phyloP scores from a whole-genome alignment of 2,888 invertebrate species.

The Monoplex corrugatus region DNA sequence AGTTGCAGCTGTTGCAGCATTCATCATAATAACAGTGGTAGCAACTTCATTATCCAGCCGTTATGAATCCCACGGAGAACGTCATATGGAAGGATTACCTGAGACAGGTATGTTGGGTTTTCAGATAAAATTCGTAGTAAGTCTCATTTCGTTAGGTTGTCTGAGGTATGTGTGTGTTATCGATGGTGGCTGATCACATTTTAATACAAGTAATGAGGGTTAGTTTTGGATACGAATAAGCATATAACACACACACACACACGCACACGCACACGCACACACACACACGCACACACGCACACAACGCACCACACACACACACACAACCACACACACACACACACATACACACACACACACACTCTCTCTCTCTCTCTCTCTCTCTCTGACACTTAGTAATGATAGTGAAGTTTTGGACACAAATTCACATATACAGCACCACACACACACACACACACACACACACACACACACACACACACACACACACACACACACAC shows the following conservation, averaged over 20 bases:
- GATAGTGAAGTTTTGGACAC: too few relatives aligned
- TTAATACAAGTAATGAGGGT: too few relatives aligned
- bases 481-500: not conserved
- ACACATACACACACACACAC: not conserved
- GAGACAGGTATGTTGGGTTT: not conserved
- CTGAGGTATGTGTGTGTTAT: not conserved
- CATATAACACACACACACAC: not conserved
- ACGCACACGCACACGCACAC: not conserved
- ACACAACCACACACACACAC: not conserved
- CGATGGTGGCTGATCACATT: too few relatives aligned
- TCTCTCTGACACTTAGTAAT: not conserved
- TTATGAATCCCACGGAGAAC: not conserved
- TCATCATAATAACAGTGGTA: too few relatives aligned
- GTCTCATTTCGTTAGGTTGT: not conserved
- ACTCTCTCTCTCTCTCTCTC: not conserved
- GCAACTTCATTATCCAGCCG: too few relatives aligned
- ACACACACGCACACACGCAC: not conserved
- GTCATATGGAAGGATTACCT: not conserved
- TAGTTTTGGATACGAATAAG: not conserved
- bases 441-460: not conserved
- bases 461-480: not conserved
- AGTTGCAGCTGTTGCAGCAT: too few relatives aligned
- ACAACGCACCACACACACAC: slow-evolving; percentile 1
- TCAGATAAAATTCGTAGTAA: too few relatives aligned
- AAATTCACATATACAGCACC: too few relatives aligned